phyloP scores from a whole-genome alignment of 2,113 vertebrate species.

The Campylomormyrus numenius region DNA sequence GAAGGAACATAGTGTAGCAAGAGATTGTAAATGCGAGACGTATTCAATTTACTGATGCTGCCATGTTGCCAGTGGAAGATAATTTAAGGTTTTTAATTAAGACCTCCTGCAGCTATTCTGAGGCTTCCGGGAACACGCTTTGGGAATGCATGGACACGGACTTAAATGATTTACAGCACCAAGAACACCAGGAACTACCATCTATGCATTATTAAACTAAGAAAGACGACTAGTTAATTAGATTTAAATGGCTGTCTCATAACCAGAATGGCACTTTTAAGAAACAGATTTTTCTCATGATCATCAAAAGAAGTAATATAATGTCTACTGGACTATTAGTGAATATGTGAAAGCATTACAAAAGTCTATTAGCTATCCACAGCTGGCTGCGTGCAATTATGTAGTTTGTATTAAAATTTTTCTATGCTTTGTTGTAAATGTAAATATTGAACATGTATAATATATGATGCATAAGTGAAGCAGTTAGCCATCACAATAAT shows the following conservation, averaged over 20 bases:
- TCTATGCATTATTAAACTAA: constrained; percentile 11
- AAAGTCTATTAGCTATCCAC: background rate
- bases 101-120: background rate
- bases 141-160: background rate
- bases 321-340: background rate
- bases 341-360: background rate
- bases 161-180: background rate
- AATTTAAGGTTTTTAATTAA: constrained; percentile 1
- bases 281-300: background rate
- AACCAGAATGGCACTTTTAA: constrained; percentile 6
- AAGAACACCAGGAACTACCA: background rate
- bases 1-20: background rate
- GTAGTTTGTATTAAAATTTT: background rate
- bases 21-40: background rate
- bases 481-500: background rate
- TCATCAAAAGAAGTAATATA: background rate
- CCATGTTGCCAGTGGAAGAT: background rate
- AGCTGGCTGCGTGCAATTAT: background rate
- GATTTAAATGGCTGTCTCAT: constrained; percentile 13
- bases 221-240: constrained; percentile 8
- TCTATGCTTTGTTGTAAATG: background rate
- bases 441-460: background rate
- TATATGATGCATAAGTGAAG: background rate
- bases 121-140: background rate
- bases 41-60: background rate